These are phyloP conservation scores for Chrysina gloriosa DNA, from an alignment of 2,888 invertebrate genomes.

Conservation along the genomic window DNA sequence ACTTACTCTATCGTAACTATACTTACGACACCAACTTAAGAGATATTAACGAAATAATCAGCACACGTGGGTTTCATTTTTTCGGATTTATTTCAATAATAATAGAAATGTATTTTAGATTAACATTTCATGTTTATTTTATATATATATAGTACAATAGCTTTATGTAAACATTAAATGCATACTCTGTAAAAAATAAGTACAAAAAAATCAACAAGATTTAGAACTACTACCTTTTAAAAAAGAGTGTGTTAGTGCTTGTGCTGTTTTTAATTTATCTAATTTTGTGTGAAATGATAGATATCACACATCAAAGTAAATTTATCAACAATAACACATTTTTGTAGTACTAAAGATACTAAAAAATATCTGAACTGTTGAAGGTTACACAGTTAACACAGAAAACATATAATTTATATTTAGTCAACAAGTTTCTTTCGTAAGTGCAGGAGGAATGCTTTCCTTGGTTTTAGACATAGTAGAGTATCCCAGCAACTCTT, in stretches of 20 bases:
- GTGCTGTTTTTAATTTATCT: conserved; percentile 21
- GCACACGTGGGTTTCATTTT: too few species aligned
- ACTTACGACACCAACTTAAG: too few species aligned
- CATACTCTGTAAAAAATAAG: conserved; percentile 26
- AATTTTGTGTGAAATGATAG: conserved; percentile 29
- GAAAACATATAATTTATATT: conserved; percentile 21
- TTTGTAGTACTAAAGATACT: neutral
- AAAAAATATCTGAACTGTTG: conserved; percentile 19
- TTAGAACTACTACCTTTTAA: too few species aligned
- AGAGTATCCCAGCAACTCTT: conserved; percentile 80
- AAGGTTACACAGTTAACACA: conserved; percentile 36
- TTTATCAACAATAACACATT: neutral
- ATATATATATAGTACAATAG: conserved; percentile 28
- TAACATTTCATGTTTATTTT: neutral
- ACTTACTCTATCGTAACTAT: too few species aligned
- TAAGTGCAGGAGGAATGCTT: conserved; percentile 82
- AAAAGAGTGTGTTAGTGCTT: too few species aligned
- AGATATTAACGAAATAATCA: too few species aligned
- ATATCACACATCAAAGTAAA: conserved; percentile 22
- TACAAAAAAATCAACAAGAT: conserved; percentile 25
- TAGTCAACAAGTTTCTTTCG: conserved; percentile 54
- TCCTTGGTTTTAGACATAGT: conserved; percentile 85
- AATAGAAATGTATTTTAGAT: too few species aligned
- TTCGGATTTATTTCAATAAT: too few species aligned
- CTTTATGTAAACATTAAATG: conserved; percentile 22